phyloP scores from a whole-genome alignment of 2,888 invertebrate genomes.

The Meiosimyza decipiens region DNA sequence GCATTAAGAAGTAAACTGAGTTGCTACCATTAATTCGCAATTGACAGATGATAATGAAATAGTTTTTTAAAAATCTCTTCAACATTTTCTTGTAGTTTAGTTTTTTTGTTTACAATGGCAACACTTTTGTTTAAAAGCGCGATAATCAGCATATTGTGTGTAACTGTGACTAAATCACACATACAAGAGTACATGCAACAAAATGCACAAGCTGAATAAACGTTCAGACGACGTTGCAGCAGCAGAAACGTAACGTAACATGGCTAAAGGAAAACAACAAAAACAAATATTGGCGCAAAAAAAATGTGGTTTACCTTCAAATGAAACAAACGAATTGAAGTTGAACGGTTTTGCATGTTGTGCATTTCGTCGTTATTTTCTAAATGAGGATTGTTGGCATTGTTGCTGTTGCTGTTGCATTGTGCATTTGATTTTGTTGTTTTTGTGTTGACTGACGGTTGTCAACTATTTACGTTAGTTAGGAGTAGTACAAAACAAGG shows the following conservation, averaged over 20 bases:
- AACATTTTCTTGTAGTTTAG: neutral
- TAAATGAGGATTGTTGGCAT: neutral
- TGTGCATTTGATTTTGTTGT: neutral
- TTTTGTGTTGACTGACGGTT: neutral
- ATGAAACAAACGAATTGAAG: conserved; percentile 12
- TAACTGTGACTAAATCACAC: no score
- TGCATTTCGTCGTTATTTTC: neutral
- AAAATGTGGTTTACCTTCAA: conserved; percentile 30
- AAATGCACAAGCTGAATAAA: no score
- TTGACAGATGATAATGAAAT: no score
- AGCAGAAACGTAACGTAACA: neutral
- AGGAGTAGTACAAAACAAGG: neutral
- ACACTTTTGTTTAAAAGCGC: neutral
- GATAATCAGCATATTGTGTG: no score
- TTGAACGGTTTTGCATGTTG: conserved; percentile 16
- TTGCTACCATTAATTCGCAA: no score
- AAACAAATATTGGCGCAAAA: neutral
- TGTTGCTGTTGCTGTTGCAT: neutral
- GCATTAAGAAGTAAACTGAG: no score
- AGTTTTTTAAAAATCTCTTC: neutral
- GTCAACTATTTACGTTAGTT: neutral
- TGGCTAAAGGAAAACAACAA: conserved; percentile 2
- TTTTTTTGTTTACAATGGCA: neutral
- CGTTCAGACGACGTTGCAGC: no score
- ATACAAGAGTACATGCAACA: no score